Conservation (phyloP, 2,113 vertebrate species). For the Silurus asotus region DNA sequence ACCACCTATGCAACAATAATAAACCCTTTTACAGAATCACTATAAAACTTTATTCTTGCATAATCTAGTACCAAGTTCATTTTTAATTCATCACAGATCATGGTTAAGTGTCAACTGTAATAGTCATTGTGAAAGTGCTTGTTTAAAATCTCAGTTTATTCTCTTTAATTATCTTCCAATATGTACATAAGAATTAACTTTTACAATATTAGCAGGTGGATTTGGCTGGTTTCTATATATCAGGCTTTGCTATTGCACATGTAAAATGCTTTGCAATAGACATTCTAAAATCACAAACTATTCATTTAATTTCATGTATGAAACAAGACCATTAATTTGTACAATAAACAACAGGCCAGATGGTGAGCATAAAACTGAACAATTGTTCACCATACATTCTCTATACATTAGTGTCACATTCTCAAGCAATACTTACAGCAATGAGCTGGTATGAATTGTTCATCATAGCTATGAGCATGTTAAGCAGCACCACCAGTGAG, state of each 20-base stretch:
- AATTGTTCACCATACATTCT: neutral
- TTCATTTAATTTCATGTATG: neutral
- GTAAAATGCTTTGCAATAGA: neutral
- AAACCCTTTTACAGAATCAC: neutral
- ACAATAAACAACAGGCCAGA: neutral
- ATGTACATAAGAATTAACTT: neutral
- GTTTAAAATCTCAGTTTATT: neutral
- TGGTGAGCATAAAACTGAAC: neutral
- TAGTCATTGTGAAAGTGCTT: neutral
- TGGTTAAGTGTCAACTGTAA: neutral
- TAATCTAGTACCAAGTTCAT: neutral
- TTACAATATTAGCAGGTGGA: neutral
- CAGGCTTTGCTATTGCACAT: neutral
- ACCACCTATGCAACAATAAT: neutral
- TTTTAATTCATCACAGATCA: neutral
- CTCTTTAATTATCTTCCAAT: neutral
- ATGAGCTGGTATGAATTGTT: constrained; percentile 92
- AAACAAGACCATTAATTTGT: neutral
- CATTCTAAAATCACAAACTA: neutral
- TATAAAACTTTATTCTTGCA: neutral
- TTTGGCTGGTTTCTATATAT: neutral
- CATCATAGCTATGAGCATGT: constrained; percentile 93
- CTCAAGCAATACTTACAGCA: constrained; percentile 74
- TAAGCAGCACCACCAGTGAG: constrained; percentile 85
- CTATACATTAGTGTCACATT: neutral